Evolutionary conservation across 2,113 vertebrate species (phyloP).

Genomic region (Lycaon pictus): DNA sequence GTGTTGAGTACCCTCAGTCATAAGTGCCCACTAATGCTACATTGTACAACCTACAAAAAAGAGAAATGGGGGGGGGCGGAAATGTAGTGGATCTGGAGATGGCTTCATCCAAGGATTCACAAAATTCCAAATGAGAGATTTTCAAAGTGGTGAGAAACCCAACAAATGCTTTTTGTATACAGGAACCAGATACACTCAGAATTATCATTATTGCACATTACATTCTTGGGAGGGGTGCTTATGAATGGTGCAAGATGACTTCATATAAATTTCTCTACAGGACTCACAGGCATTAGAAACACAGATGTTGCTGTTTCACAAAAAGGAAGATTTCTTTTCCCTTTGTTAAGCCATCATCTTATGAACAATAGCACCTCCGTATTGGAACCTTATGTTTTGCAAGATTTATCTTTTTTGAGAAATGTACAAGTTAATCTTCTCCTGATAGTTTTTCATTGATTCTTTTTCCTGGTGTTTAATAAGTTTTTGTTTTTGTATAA

Average conservation of each 20-base stretch:
- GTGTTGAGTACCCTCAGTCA: neutral
- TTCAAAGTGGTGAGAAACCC: neutral
- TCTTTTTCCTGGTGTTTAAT: neutral
- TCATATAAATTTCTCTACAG: neutral
- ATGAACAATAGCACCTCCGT: neutral
- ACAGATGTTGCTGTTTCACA: neutral
- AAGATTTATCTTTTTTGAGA: neutral
- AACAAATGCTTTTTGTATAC: neutral
- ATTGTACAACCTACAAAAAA: neutral
- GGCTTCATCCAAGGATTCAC: neutral
- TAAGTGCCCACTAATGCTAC: neutral
- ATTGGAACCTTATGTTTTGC: neutral
- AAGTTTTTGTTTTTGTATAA: slow-evolving; percentile 16
- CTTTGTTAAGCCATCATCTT: neutral
- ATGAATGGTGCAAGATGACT: neutral
- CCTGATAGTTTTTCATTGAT: neutral
- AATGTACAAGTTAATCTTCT: neutral
- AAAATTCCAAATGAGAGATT: neutral
- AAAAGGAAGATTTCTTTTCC: neutral
- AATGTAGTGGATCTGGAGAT: neutral
- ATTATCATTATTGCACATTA: neutral
- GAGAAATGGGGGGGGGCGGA: neutral
- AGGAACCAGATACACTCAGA: neutral
- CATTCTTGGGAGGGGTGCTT: neutral
- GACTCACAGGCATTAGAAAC: neutral